phyloP scores from a whole-genome alignment of 2,113 vertebrate genomes.

The Leucopternis melanops region DNA sequence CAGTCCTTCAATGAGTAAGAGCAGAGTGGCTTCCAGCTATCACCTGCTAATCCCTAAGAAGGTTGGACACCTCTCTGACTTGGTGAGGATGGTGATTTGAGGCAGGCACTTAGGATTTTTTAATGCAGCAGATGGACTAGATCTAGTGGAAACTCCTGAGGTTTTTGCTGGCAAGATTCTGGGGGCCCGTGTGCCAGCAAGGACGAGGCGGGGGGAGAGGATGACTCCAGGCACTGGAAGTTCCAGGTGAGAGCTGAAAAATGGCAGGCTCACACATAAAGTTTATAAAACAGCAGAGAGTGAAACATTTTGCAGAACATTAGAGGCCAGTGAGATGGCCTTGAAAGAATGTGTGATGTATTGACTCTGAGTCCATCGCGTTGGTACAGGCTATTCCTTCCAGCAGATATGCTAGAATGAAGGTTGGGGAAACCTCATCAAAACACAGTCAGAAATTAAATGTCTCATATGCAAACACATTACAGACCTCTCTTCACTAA shows the following conservation, averaged over 20 bases:
- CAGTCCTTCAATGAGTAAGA: not conserved
- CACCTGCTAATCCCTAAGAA: not conserved
- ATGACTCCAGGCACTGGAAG: not conserved
- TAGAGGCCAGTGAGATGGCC: not conserved
- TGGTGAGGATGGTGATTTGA: not conserved
- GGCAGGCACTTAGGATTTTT: not conserved
- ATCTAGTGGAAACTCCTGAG: not conserved
- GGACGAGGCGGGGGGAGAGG: not conserved
- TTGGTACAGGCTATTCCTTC: not conserved
- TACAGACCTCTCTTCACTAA: not conserved
- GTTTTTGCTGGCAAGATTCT: not conserved
- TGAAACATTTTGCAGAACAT: not conserved
- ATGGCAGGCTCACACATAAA: not conserved
- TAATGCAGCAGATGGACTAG: not conserved
- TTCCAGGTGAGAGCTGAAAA: not conserved
- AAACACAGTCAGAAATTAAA: not conserved
- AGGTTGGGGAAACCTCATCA: not conserved
- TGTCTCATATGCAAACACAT: not conserved
- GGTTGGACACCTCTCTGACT: not conserved
- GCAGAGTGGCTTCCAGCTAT: not conserved
- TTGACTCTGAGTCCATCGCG: not conserved
- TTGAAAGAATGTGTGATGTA: not conserved
- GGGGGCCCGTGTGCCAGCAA: accelerated
- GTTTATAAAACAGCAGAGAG: not conserved
- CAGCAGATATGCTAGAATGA: not conserved